A percentile compares a stretch with the other conserved stretches of the same genome.
Evolutionary conservation across 2,888 invertebrate genomes (phyloP).

Genomic region (Pristionchus fissidentatus): DNA sequence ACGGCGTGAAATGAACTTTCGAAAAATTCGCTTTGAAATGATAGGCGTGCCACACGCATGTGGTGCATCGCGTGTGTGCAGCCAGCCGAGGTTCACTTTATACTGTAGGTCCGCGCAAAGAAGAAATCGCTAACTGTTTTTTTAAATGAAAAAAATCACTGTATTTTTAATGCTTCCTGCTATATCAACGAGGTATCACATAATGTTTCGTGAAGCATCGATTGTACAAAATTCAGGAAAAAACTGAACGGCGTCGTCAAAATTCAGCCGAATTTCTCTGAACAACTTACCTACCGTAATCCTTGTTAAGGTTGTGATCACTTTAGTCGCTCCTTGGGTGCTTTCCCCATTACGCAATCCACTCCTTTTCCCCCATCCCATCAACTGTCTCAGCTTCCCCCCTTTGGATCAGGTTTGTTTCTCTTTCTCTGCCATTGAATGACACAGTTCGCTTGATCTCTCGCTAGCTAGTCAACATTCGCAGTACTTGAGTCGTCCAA

Average conservation of each 20-base stretch:
- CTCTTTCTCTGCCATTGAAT: not conserved
- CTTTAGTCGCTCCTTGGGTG: not conserved
- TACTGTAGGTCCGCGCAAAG: not conserved
- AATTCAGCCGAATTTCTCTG: not conserved
- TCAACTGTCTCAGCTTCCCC: not conserved
- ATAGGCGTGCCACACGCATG: not conserved
- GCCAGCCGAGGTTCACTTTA: not conserved
- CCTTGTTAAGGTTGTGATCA: not conserved
- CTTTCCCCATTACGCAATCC: not conserved
- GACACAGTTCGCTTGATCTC: not conserved
- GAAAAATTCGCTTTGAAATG: too few species aligned
- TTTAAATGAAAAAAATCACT: not conserved
- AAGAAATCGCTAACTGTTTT: not conserved
- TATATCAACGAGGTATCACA: not conserved
- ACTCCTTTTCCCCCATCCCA: not conserved
- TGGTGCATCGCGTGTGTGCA: not conserved
- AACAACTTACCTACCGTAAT: conserved; percentile 7
- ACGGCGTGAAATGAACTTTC: not conserved
- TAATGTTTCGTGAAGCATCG: not conserved
- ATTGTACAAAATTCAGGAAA: not conserved
- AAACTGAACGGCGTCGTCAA: not conserved
- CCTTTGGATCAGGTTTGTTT: conserved; percentile 8
- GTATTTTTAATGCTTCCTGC: not conserved
- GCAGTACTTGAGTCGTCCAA: not conserved
- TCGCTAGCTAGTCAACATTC: not conserved